Percentiles rank a stretch among this genome's conserved stretches.
These are phyloP conservation scores for Parapristionchus giblindavisi DNA, from an alignment of 2,888 invertebrate genomes.

Conservation along the genomic window DNA sequence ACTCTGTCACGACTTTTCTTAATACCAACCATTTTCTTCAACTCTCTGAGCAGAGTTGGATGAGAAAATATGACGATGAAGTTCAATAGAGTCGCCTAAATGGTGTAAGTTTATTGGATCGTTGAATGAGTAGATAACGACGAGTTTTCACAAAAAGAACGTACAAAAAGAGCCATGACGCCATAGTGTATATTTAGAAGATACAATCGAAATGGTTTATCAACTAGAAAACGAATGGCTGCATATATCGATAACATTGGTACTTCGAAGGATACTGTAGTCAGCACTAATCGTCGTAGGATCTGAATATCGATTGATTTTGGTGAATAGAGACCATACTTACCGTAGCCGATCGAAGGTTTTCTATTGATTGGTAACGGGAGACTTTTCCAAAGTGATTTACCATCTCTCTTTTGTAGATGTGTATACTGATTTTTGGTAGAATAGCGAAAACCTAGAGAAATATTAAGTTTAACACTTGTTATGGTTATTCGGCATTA, in stretches of 20 bases:
- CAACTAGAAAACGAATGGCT: neutral
- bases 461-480: neutral
- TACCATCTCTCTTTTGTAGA: slow-evolving; percentile 7
- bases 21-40: neutral
- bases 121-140: neutral
- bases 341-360: slow-evolving; percentile 28
- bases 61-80: neutral
- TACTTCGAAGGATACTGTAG: neutral
- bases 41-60: slow-evolving; percentile 5
- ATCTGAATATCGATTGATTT: neutral
- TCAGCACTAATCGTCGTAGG: neutral
- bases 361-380: slow-evolving; percentile 25
- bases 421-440: neutral
- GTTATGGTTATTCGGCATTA: too few species aligned
- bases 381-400: neutral
- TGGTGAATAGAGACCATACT: neutral
- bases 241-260: neutral
- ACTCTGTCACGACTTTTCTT: too few species aligned
- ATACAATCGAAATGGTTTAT: neutral
- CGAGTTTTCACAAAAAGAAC: neutral
- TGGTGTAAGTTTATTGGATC: neutral
- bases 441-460: slow-evolving; percentile 14
- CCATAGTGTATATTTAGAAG: slow-evolving; percentile 9
- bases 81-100: slow-evolving; percentile 2
- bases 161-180: neutral